Evolutionary conservation across 2,113 vertebrate genomes (phyloP), one percentile per base, ranked within the genome.

Genomic region (Spermophilus dauricus): DNA sequence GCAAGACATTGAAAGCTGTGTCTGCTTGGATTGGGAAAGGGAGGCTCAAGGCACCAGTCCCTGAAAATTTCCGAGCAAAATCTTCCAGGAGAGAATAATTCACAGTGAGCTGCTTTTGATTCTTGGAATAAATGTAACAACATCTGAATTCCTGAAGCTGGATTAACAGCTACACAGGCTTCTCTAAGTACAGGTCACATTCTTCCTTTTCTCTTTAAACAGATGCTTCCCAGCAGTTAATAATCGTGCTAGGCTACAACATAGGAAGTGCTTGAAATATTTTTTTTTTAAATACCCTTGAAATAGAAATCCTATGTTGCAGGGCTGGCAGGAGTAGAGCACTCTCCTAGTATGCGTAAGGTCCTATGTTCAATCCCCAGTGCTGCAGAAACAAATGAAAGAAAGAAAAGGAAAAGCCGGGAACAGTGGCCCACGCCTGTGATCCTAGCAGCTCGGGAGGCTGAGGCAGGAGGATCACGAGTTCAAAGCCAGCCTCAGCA

Each of bases 1-100:
- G 69, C 28, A 58, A 75, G 87, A 94, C 90, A 95, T 85, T 58
- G 82, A 1, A 8, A 89, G 72, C 73, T 88, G 80, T 86, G 45
- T 28, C 12, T 96, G 95, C 94, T 93, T 96, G 95, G 95, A 81
- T 97, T 97, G 90, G 86, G 95, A 97, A 91, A 39, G 37, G 72
- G 86, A 94, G n/a, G 63, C 81, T 45, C 32, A 56, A 76, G 78
- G 94, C 96, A 96, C 93, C 85, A 97, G 61, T 22, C 53, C 39
- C 63, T 58, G 72, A 96, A 95, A 76, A 91, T 94, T 96, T 96
- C 96, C 96, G 93, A 97, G 77, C 51, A 63, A 89, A 96, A 83
- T 73, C 80, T 82, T 86, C 76, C 78, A 91, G 67, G 53, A 20
- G 69, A 93, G 70, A 87, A 53, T 95, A 95, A 96, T 92, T 95